Evolutionary conservation across 2,888 invertebrate species (phyloP).

Genomic region (Ceramica pisi): DNA sequence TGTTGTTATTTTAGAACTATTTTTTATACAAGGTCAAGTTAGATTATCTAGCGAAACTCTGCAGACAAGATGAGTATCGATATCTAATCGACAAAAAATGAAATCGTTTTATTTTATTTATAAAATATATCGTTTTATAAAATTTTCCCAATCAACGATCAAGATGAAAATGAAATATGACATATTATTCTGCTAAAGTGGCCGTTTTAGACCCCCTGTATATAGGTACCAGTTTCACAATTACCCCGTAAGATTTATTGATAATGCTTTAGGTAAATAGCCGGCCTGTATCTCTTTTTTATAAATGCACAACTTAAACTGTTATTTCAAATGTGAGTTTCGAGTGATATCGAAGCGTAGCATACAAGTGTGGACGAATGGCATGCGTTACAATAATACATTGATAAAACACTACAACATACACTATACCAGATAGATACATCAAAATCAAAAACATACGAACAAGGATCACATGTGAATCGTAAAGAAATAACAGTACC

Average conservation of each 20-base stretch:
- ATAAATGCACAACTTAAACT: slow-evolving; percentile 11
- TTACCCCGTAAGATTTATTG: not conserved
- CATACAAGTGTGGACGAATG: not conserved
- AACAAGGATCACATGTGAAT: not conserved
- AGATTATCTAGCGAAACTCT: no score
- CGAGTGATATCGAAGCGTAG: slow-evolving; percentile 42
- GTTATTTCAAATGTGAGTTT: slow-evolving; percentile 19
- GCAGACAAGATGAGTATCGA: no score
- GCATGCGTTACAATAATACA: slow-evolving; percentile 29
- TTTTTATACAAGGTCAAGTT: no score
- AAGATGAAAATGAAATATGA: no score
- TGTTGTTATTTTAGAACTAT: no score
- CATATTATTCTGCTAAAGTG: no score
- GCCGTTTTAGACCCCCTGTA: no score
- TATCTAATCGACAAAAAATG: no score
- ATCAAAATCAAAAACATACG: slow-evolving; percentile 1
- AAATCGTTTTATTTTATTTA: no score
- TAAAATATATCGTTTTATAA: no score
- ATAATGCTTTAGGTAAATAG: slow-evolving; percentile 16
- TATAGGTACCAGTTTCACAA: not conserved
- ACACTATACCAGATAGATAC: slow-evolving; percentile 12
- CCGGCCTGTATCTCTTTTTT: not conserved
- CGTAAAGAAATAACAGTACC: not conserved
- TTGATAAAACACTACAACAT: not conserved
- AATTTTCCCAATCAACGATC: no score